Evolutionary conservation across 2,888 invertebrate genomes (phyloP).

Genomic region (Parnassius apollo): DNA sequence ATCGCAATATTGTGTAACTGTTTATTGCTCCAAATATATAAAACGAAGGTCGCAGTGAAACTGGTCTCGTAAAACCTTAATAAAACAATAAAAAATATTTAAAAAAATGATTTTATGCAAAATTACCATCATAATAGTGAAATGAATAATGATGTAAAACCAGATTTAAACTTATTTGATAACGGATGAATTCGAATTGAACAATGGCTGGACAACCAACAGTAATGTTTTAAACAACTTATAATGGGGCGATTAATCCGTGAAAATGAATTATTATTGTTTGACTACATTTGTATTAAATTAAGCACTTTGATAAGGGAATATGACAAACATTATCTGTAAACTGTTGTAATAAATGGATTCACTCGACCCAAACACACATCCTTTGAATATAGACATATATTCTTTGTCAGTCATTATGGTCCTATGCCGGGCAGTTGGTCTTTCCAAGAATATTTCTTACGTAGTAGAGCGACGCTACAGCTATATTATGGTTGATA

Average conservation of each 20-base stretch:
- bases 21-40: no score
- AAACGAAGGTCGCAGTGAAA: no score
- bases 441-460: no score
- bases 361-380: no score
- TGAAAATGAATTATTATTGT: constrained; percentile 11
- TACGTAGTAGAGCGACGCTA: no score
- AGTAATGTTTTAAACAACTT: constrained; percentile 22
- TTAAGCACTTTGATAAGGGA: constrained; percentile 3
- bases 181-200: constrained; percentile 6
- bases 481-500: no score
- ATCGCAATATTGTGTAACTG: no score
- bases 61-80: no score
- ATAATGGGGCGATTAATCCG: constrained; percentile 4
- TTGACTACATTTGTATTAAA: not conserved
- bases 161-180: constrained; percentile 11
- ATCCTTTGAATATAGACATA: no score
- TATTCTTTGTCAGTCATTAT: no score
- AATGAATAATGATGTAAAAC: constrained; percentile 2
- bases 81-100: no score
- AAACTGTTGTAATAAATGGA: not conserved
- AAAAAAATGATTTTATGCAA: not conserved
- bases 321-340: constrained; percentile 1
- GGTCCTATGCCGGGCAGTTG: no score
- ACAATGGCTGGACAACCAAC: constrained; percentile 1
- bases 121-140: not conserved